These are phyloP conservation scores for Sebastes elongatus DNA, from an alignment of 2,797 vertebrate genomes.

Conservation along the genomic window DNA sequence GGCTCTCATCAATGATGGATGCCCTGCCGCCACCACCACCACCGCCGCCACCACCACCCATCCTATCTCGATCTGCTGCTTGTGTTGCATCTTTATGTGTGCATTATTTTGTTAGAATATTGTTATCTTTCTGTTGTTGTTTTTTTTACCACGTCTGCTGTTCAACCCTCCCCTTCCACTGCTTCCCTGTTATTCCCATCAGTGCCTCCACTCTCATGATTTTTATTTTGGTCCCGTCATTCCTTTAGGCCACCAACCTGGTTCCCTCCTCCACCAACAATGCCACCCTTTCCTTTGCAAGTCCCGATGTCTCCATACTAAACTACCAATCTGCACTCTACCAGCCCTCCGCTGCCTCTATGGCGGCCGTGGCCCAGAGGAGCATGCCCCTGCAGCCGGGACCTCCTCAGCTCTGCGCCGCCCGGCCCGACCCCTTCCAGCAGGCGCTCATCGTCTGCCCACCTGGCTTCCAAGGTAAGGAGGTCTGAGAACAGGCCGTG, in stretches of 20 bases:
- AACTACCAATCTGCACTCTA: conserved; percentile 98
- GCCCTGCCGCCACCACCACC: background rate
- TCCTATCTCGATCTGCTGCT: conserved; percentile 6
- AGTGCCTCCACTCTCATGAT: conserved; percentile 55
- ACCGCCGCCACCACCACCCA: background rate
- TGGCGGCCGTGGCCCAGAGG: conserved; percentile 97
- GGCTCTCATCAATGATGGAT: conserved; percentile 29
- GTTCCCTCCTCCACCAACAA: conserved; percentile 96
- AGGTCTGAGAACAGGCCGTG: background rate
- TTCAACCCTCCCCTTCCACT: background rate
- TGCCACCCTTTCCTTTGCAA: conserved; percentile 97
- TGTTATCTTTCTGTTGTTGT: background rate
- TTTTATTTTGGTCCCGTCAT: conserved; percentile 89
- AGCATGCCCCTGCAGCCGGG: conserved; percentile 95
- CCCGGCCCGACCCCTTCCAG: conserved; percentile 97
- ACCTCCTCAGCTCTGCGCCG: conserved; percentile 93
- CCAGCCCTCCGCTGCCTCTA: conserved; percentile 96
- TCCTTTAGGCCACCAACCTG: conserved; percentile 93
- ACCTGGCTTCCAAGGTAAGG: conserved; percentile 98
- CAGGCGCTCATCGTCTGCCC: conserved; percentile 99
- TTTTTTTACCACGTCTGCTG: conserved; percentile 1
- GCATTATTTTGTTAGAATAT: background rate
- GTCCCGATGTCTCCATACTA: conserved; percentile 97
- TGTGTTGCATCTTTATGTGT: conserved; percentile 20
- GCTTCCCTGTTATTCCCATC: conserved; percentile 60